Conservation (phyloP, 2,797 vertebrate species). For the Oreortyx pictus region DNA sequence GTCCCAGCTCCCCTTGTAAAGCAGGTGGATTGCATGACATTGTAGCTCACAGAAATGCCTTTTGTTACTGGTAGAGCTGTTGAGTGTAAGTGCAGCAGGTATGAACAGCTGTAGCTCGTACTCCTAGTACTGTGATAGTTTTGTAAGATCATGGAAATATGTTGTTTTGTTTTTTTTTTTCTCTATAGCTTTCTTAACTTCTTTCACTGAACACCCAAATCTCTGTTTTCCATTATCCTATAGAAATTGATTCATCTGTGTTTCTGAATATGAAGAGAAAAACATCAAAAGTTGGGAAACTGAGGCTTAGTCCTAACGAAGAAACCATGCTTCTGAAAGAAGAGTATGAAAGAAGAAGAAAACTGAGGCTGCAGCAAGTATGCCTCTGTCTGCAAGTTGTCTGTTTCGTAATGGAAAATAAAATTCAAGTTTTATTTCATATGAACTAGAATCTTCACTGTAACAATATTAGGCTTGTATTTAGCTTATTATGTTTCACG, state of each 20-base stretch:
- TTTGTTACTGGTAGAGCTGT: background rate
- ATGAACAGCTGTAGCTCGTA: background rate
- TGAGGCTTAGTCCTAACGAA: constrained; percentile 92
- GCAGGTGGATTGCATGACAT: background rate
- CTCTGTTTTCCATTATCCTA: background rate
- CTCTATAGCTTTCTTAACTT: background rate
- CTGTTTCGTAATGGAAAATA: background rate
- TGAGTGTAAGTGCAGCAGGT: fast-evolving
- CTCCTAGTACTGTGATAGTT: fast-evolving
- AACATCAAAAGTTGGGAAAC: constrained; percentile 66
- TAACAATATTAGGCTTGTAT: background rate
- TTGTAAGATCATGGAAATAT: background rate
- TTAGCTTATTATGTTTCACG: background rate
- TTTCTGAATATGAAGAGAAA: constrained; percentile 86
- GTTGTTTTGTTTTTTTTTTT: background rate
- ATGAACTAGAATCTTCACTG: background rate
- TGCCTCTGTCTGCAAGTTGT: background rate
- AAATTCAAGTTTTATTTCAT: background rate
- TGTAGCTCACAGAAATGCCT: background rate
- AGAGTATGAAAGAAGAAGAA: constrained; percentile 90
- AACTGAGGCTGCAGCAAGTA: constrained; percentile 92
- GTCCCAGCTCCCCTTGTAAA: too few relatives aligned
- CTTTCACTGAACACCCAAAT: background rate
- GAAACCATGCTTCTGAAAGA: constrained; percentile 89
- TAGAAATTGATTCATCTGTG: background rate